These are phyloP conservation scores for Agriopis marginaria DNA, from an alignment of 2,888 invertebrate species.

Conservation along the genomic window DNA sequence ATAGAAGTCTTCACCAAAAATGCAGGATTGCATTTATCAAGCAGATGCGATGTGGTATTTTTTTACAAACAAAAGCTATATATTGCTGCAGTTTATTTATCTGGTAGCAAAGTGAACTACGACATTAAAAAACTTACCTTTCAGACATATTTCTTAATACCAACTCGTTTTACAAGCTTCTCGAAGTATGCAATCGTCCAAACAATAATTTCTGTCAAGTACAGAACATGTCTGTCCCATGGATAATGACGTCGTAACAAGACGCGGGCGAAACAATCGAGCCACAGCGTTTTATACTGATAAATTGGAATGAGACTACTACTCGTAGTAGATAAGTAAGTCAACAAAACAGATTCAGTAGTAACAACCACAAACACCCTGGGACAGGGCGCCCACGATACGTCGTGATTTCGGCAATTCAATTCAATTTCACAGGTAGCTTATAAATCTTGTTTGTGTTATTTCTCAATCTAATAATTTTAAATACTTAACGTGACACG, in stretches of 20 bases:
- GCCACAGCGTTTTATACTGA: conserved; percentile 46
- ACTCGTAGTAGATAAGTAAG: conserved; percentile 19
- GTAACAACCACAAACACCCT: conserved; percentile 23
- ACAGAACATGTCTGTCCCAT: conserved; percentile 46
- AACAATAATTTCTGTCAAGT: conserved; percentile 54
- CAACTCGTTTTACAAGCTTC: conserved; percentile 42
- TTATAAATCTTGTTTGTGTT: conserved; percentile 2
- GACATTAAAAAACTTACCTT: background rate
- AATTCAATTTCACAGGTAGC: conserved; percentile 9
- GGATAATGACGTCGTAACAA: conserved; percentile 47
- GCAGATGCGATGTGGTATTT: conserved; percentile 44
- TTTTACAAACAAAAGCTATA: conserved; percentile 25
- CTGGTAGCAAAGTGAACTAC: background rate
- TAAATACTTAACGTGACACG: background rate
- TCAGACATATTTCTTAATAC: background rate
- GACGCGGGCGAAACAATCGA: conserved; percentile 22
- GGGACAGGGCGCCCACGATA: conserved; percentile 3
- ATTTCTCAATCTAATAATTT: background rate
- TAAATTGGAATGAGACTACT: conserved; percentile 47
- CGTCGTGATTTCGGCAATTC: conserved; percentile 18
- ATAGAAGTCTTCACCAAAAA: conserved; percentile 45
- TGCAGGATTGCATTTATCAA: conserved; percentile 56
- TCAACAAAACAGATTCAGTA: conserved; percentile 11
- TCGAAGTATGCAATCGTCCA: conserved; percentile 40
- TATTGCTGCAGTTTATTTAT: background rate